These are phyloP conservation scores for Diaperis boleti DNA, from an alignment of 2,888 invertebrate genomes.

Conservation along the genomic window DNA sequence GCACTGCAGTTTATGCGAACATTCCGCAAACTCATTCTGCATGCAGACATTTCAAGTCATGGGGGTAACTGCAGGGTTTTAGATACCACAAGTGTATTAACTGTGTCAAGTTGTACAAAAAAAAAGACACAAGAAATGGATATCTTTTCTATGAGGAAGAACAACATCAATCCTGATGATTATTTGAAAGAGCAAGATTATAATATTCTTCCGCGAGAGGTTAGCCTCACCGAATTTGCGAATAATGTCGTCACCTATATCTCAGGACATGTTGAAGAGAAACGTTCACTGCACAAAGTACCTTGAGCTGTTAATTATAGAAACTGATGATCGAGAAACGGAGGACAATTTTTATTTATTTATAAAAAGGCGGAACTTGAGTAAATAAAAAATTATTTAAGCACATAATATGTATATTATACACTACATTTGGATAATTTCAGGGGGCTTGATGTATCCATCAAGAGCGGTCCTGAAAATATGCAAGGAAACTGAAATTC, in stretches of 20 bases:
- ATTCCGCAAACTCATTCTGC: not conserved
- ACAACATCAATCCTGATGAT: not conserved
- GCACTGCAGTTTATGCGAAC: slow-evolving; percentile 9
- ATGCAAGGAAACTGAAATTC: not conserved
- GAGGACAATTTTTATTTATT: no score
- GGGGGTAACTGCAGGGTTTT: slow-evolving; percentile 8
- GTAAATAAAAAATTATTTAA: not conserved
- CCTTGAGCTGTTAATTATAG: not conserved
- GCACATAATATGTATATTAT: not conserved
- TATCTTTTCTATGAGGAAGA: not conserved
- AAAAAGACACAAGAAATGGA: not conserved
- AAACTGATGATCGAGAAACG: no score
- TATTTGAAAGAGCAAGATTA: not conserved
- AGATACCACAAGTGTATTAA: not conserved
- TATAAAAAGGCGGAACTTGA: no score
- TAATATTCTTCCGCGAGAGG: not conserved
- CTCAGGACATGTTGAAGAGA: not conserved
- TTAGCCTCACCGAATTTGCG: not conserved
- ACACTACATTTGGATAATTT: not conserved
- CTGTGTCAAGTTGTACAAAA: not conserved
- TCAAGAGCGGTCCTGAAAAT: not conserved
- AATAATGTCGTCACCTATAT: not conserved
- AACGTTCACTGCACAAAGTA: not conserved
- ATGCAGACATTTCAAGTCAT: not conserved
- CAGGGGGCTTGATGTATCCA: not conserved